phyloP scores from a whole-genome alignment of 2,797 vertebrate genomes.

The Sebastes variabilis region DNA sequence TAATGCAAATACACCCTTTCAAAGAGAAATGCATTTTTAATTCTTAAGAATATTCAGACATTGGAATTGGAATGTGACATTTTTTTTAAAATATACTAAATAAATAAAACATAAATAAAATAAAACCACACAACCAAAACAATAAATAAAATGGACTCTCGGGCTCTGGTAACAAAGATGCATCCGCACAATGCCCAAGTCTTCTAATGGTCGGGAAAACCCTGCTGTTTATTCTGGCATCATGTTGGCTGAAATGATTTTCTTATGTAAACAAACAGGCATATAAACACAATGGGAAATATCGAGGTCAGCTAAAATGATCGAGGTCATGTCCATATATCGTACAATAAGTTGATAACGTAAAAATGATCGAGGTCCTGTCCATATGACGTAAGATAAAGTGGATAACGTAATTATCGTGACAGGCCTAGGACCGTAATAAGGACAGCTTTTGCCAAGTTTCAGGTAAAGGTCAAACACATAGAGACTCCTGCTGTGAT shows the following conservation, averaged over 20 bases:
- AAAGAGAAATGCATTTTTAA: neutral
- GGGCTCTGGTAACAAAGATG: no score
- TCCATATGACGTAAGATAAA: neutral
- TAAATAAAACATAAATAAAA: neutral
- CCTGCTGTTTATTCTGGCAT: neutral
- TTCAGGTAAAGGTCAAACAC: neutral
- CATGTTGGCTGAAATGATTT: neutral
- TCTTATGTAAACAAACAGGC: neutral
- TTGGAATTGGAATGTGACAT: neutral
- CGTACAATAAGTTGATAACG: neutral
- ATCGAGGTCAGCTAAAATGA: neutral
- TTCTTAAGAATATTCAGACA: neutral
- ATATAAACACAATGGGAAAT: neutral
- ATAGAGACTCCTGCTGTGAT: neutral
- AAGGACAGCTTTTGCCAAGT: neutral
- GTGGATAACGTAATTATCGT: neutral
- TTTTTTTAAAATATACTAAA: neutral
- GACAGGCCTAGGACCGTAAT: neutral
- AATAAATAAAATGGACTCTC: neutral
- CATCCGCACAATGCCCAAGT: neutral
- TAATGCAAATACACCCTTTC: no score
- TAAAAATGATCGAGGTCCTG: neutral
- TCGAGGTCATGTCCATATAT: neutral
- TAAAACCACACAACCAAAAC: neutral
- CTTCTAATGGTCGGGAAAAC: neutral